These are phyloP conservation scores for Caenorhabditis macrosperma DNA, from an alignment of 2,888 invertebrate species.

Conservation along the genomic window DNA sequence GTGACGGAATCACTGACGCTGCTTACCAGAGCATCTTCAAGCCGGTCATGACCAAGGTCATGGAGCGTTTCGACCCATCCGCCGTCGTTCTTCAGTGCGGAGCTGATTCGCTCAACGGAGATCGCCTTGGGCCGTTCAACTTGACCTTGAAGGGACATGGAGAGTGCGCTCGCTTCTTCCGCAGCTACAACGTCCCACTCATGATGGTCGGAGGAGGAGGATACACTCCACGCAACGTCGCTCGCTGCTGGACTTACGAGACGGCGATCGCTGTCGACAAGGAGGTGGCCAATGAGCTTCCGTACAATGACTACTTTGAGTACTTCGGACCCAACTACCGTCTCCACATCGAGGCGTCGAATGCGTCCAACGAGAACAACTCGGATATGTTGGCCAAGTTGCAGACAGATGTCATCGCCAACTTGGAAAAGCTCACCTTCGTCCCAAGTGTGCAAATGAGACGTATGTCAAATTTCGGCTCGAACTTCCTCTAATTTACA, in stretches of 20 bases:
- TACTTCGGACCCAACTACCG: constrained; percentile 78
- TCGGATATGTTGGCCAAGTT: constrained; percentile 70
- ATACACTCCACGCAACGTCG: constrained; percentile 77
- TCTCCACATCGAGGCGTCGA: constrained; percentile 76
- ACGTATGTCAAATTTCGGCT: constrained; percentile 29
- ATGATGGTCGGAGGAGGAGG: constrained; percentile 94
- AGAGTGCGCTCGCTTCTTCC: constrained; percentile 94
- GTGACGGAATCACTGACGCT: constrained; percentile 99
- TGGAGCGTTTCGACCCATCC: constrained; percentile 98
- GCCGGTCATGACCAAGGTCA: constrained; percentile 84
- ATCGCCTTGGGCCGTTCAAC: constrained; percentile 93
- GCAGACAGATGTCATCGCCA: constrained; percentile 71
- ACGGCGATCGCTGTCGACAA: constrained; percentile 85
- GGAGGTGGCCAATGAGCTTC: constrained; percentile 76
- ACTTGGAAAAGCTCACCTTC: constrained; percentile 71
- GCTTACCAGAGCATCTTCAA: constrained; percentile 94
- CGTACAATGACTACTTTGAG: constrained; percentile 77
- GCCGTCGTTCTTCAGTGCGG: constrained; percentile 99
- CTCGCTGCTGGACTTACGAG: constrained; percentile 95
- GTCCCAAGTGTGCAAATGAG: constrained; percentile 79
- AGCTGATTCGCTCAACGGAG: constrained; percentile 96
- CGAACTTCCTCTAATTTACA: not conserved
- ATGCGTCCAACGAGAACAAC: constrained; percentile 70
- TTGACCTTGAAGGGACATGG: constrained; percentile 74
- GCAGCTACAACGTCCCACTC: constrained; percentile 95